Base-by-base conservation (phyloP, 2,797 vertebrate species). In the Brachymystax lenok region DNA sequence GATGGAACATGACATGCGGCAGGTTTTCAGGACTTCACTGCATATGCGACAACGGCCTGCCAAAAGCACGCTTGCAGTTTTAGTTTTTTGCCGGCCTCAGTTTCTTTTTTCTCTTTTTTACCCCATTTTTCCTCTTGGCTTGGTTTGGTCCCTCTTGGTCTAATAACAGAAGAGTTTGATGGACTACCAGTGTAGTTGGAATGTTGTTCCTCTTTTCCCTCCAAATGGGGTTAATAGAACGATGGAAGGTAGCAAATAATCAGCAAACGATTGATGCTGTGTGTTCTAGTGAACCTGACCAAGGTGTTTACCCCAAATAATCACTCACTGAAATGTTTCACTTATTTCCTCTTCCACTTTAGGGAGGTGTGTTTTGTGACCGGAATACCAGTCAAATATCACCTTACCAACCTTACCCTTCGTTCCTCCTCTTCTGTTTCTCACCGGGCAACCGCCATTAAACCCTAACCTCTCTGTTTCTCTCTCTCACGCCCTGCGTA, bases 61-160 rank as follows among this genome's bases (percentile, higher is more conserved):
- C 82, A 86, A 80, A 79, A 77, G 76, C 74, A 74, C 56, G 66
- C 82, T 83, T 78, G 80, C 88, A 75, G 79, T 81, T 79, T 79
- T 74, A 73, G 64, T n/a, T 66, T 17, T 24, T 24, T 21, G 59
- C 7, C 2, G 12, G 24, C 71, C 50, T 21, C 24, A 3, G 5
- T 52, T 74, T 8, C 4, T 30, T 30, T 61, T 72, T 74, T 81
- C n/a, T n/a, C n/a, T 77, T 84, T 81, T 80, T 80, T 80, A 83
- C 82, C 69, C 81, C 79, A 74, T 82, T 85, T 84, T 84, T 82
- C 78, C 71, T 83, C 64, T 80, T 82, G 78, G 81, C 84, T 79
- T 74, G 71, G 70, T 67, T 63, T 63, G 21, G 59, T 59, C 54
- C 24, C 71, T 79, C 14, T 19, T 33, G 28, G 19, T 59, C 56